Evolutionary conservation across 1,140 invertebrate species (phyloP).

Genomic region (Cardiocondyla obscurior): DNA sequence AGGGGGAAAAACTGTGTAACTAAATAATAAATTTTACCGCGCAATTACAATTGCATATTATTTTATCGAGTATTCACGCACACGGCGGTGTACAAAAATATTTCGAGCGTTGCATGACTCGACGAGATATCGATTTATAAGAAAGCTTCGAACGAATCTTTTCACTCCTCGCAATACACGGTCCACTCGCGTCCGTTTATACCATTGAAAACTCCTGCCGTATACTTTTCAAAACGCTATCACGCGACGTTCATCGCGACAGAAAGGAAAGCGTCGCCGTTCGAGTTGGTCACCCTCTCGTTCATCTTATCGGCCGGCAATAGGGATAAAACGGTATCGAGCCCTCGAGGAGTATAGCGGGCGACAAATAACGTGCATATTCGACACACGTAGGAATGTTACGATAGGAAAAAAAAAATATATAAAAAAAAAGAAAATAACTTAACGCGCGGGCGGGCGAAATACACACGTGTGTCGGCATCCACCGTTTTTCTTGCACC

Average conservation of each 20-base stretch:
- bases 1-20: not conserved
- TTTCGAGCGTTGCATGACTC: not conserved
- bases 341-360: not conserved
- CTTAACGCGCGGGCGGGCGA: not conserved
- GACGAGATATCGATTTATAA: slow-evolving; percentile 5
- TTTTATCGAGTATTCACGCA: slow-evolving; percentile 1
- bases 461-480: not conserved
- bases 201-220: not conserved
- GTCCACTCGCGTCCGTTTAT: not conserved
- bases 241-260: slow-evolving; percentile 1
- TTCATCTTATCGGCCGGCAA: not conserved
- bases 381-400: slow-evolving; percentile 72
- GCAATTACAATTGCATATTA: slow-evolving; percentile 46
- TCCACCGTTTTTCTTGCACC: not conserved
- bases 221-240: slow-evolving; percentile 1
- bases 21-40: slow-evolving; percentile 39
- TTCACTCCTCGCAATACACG: not conserved
- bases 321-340: slow-evolving; percentile 14
- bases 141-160: not conserved
- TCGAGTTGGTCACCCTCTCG: not conserved
- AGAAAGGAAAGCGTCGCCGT: slow-evolving; percentile 6
- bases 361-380: slow-evolving; percentile 63
- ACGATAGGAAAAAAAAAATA: slow-evolving; percentile 68
- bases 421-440: slow-evolving; percentile 64
- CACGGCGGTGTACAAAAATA: slow-evolving; percentile 5